Evolutionary conservation across 2,113 vertebrate species (phyloP), one percentile per base, ranked within the genome.

Genomic region (Saguinus midas): DNA sequence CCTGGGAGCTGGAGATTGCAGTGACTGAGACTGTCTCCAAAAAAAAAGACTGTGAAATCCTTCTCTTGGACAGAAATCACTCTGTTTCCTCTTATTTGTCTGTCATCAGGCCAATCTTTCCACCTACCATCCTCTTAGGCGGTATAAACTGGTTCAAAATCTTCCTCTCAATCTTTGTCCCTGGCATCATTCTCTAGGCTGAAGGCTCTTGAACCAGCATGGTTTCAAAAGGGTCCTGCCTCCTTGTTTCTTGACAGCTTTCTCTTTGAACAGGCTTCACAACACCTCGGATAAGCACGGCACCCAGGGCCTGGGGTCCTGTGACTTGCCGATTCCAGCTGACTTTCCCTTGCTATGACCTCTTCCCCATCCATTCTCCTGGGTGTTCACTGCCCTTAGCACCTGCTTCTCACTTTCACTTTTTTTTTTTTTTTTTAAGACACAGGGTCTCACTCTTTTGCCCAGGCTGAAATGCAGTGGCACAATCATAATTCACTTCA

Each of bases 281-380:
- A 17, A 13, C 61, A 58, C 52, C 17, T 5, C 8, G 18, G 35
- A 45, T 20, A 17, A 68, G 37, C 10, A 13, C 6, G 2, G 9
- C 6, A 35, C 55, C 50, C 27, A 2, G 9, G 27, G 75, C 27
- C 43, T 32, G 7, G 13, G 1, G 27, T 1, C 27, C 75, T 48
- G 7, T 7, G 1, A n/a, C 1, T 50, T 1, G 4, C 16, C 18
- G 37, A 48, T 43, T 17, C 0, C 0, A 5, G 16, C 6, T 13
- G 50, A 88, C 64, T 8, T 52, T 11, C 48, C n/a, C 32, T 6
- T 0, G 5, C 48, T 43, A 3, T 5, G 0, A 14, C 82, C 40
- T 50, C 35, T 25, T 18, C 1, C 16, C 10, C 16, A 3, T 58
- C 58, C 14, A 4, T 25, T 11, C 45, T 92, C 72, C 25, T 3